Evolutionary conservation across 2,113 vertebrate species (phyloP).

Genomic region (Macaca mulatta): DNA sequence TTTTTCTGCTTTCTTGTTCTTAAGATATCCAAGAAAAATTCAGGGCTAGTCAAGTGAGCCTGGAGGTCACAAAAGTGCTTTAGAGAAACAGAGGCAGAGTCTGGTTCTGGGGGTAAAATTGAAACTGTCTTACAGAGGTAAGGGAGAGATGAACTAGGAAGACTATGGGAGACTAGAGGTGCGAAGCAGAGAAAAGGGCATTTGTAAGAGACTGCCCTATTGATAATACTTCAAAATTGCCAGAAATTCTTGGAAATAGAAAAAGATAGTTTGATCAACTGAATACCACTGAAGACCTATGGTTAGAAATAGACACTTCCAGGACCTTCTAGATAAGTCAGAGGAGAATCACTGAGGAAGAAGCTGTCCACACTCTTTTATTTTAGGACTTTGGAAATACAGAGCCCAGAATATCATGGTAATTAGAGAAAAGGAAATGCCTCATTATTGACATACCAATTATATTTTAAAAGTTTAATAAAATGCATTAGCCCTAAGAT

Average conservation of each 20-base stretch:
- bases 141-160: neutral
- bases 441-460: neutral
- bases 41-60: neutral
- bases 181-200: neutral
- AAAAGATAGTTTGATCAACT: neutral
- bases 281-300: neutral
- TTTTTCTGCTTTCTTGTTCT: conserved; percentile 22
- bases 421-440: neutral
- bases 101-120: neutral
- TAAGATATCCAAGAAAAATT: neutral
- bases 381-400: conserved; percentile 20
- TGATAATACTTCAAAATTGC: neutral
- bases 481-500: neutral
- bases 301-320: neutral
- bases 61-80: neutral
- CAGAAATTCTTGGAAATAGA: neutral
- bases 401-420: neutral
- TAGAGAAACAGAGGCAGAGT: neutral
- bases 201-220: neutral
- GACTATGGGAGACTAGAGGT: neutral
- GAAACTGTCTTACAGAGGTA: neutral
- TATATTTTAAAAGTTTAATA: conserved; percentile 4
- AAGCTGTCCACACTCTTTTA: neutral
- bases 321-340: conserved; percentile 11
- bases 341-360: neutral